These are phyloP conservation scores for Apomyelois bistriatella DNA, from an alignment of 2,888 invertebrate species.

Conservation along the genomic window DNA sequence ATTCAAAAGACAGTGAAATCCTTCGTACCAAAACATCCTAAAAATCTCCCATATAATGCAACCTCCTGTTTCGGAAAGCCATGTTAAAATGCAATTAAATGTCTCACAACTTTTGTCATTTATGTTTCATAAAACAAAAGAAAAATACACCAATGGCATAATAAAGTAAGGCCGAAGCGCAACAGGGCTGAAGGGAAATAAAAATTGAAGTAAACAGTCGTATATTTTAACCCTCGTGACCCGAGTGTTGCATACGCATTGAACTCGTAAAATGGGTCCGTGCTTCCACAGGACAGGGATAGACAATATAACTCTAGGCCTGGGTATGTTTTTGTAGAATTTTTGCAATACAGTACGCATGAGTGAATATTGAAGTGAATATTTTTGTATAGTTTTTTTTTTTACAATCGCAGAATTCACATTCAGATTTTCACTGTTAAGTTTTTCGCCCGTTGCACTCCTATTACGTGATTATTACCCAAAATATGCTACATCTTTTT, in stretches of 20 bases:
- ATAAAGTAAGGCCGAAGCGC: conserved; percentile 4
- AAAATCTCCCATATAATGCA: no score
- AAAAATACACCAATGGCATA: conserved; percentile 29
- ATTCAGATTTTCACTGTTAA: no score
- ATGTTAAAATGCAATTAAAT: not conserved
- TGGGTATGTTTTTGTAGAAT: conserved; percentile 4
- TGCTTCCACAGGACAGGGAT: conserved; percentile 30
- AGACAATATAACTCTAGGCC: conserved; percentile 21
- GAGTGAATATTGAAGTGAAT: not conserved
- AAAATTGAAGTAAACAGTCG: conserved; percentile 63
- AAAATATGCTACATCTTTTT: no score
- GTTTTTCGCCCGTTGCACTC: no score
- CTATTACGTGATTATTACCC: no score
- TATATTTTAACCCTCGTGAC: conserved; percentile 63
- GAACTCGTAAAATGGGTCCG: conserved; percentile 40
- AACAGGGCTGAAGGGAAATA: conserved; percentile 47
- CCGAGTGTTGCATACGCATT: conserved; percentile 45
- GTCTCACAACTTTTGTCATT: not conserved
- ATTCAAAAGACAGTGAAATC: no score
- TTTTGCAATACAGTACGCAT: not conserved
- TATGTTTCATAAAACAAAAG: conserved; percentile 30
- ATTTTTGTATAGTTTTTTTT: not conserved
- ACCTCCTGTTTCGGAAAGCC: no score
- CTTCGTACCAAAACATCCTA: no score
- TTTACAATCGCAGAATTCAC: not conserved